A percentile compares a stretch with the other conserved stretches of the same genome.
Evolutionary conservation across 2,113 vertebrate species (phyloP).

Genomic region (Caranx ignobilis): DNA sequence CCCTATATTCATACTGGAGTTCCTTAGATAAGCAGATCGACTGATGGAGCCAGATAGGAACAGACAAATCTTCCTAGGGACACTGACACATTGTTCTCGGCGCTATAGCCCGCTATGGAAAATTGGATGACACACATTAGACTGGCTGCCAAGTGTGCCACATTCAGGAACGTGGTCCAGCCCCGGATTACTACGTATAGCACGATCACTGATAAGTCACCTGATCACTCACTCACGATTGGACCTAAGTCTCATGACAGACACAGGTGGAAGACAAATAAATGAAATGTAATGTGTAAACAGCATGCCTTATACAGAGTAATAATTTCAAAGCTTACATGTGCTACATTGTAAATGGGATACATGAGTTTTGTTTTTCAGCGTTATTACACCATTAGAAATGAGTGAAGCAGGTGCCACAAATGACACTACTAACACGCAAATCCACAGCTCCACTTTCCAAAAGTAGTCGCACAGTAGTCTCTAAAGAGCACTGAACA

Average conservation of each 20-base stretch:
- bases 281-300: no score
- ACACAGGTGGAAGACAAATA: no score
- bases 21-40: conserved; percentile 58
- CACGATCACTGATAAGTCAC: background rate
- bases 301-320: no score
- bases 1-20: conserved; percentile 55
- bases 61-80: conserved; percentile 46
- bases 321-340: no score
- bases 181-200: conserved; percentile 2
- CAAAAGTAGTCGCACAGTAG: no score
- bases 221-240: no score
- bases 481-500: background rate
- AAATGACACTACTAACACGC: background rate
- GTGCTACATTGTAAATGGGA: no score
- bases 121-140: conserved; percentile 54
- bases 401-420: background rate
- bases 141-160: conserved; percentile 33
- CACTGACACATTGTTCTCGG: conserved; percentile 59
- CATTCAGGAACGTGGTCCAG: conserved; percentile 10
- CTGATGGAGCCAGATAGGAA: conserved; percentile 38
- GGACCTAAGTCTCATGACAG: no score
- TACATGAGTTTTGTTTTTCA: no score
- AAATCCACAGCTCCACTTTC: background rate
- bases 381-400: no score
- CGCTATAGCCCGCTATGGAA: conserved; percentile 30